phyloP scores from a whole-genome alignment of 2,797 vertebrate species.

The Smutsia gigantea region DNA sequence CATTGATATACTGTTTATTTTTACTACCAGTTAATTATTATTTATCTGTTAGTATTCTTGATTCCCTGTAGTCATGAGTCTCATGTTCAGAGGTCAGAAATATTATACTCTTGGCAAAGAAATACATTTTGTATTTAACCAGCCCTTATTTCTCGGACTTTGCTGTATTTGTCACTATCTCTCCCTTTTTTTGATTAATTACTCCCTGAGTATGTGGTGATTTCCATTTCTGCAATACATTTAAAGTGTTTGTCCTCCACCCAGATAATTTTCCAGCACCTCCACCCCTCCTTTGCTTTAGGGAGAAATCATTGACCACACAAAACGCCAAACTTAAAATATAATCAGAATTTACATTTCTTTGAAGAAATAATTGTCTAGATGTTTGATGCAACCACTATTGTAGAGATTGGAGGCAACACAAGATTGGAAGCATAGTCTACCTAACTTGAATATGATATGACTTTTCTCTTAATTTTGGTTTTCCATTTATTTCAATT shows the following conservation, averaged over 20 bases:
- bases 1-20: background rate
- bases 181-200: background rate
- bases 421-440: background rate
- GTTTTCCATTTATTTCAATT: background rate
- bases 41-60: background rate
- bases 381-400: background rate
- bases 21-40: background rate
- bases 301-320: background rate
- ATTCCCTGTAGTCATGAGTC: background rate
- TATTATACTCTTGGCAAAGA: background rate
- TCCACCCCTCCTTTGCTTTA: background rate
- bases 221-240: background rate
- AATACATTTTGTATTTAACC: background rate
- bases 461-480: conserved; percentile 6
- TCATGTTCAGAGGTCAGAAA: background rate
- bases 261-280: background rate
- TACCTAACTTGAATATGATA: background rate
- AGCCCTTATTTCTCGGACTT: background rate
- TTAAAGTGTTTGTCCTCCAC: background rate
- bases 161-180: background rate
- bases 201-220: background rate
- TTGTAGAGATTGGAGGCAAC: background rate
- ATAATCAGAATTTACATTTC: background rate
- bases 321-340: background rate
- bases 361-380: background rate